Conservation (phyloP, 2,888 invertebrate genomes). For the Homarus gammarus region DNA sequence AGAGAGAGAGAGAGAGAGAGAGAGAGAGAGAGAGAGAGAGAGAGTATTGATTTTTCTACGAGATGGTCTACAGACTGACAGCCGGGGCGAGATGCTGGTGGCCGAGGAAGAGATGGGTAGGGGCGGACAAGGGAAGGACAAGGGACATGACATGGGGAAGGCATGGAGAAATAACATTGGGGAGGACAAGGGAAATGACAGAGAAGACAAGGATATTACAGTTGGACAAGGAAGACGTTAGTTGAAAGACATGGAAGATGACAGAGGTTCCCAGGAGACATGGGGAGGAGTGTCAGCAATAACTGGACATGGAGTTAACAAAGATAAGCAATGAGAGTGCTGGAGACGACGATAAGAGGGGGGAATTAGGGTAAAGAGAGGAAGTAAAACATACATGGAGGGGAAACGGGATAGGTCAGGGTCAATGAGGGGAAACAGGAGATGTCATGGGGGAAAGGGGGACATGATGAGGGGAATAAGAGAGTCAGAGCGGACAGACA, state of each 20-base stretch:
- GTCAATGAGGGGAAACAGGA: background rate
- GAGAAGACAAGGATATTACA: too few relatives aligned
- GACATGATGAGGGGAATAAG: background rate
- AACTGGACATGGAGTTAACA: too few relatives aligned
- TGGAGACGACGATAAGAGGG: background rate
- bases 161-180: too few relatives aligned
- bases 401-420: background rate
- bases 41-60: slow-evolving; percentile 42
- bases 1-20: slow-evolving; percentile 11
- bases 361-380: background rate
- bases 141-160: too few relatives aligned
- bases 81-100: slow-evolving; percentile 7
- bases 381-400: background rate
- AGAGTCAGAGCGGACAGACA: background rate
- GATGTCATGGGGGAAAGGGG: background rate
- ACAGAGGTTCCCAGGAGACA: too few relatives aligned
- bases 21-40: background rate
- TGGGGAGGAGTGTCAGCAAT: too few relatives aligned
- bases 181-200: too few relatives aligned
- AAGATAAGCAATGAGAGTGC: too few relatives aligned
- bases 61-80: slow-evolving; percentile 38
- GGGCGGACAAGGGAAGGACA: background rate
- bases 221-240: too few relatives aligned
- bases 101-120: background rate
- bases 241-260: too few relatives aligned